Conservation (phyloP, 2,113 vertebrate species). For the Neofelis nebulosa region DNA sequence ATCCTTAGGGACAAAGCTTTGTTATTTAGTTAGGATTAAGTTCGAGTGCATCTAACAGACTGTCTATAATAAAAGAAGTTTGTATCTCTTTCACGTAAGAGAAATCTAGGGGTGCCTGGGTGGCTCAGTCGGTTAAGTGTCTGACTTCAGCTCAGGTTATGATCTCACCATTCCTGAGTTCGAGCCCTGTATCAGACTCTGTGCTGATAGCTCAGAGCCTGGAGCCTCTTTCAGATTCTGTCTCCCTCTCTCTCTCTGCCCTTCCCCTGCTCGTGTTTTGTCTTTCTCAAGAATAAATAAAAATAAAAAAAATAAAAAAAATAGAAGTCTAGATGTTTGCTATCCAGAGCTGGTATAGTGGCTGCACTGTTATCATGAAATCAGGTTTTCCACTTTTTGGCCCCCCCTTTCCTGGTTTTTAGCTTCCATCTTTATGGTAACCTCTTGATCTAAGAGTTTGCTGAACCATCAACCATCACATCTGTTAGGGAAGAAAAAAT, state of each 20-base stretch:
- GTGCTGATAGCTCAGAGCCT: no score
- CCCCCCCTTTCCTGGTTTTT: not conserved
- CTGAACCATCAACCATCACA: not conserved
- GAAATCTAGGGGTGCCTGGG: not conserved
- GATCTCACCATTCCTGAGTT: no score
- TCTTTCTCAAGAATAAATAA: no score
- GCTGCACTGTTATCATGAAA: not conserved
- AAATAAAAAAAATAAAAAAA: no score
- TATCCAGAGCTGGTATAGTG: not conserved
- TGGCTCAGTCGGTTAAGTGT: no score
- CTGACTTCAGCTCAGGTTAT: no score
- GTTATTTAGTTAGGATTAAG: not conserved
- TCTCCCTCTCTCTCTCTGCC: no score
- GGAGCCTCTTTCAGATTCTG: no score
- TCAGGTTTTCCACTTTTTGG: not conserved
- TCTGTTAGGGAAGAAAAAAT: not conserved
- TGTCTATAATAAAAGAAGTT: not conserved
- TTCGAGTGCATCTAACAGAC: not conserved
- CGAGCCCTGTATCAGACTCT: no score
- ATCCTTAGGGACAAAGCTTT: not conserved
- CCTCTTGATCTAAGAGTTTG: not conserved
- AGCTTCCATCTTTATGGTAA: not conserved
- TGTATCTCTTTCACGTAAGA: not conserved
- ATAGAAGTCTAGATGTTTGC: not conserved
- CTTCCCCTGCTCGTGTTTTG: no score